Conservation (phyloP, 92 coral and sea anemone species). For the Zoanthus solanderi region DNA sequence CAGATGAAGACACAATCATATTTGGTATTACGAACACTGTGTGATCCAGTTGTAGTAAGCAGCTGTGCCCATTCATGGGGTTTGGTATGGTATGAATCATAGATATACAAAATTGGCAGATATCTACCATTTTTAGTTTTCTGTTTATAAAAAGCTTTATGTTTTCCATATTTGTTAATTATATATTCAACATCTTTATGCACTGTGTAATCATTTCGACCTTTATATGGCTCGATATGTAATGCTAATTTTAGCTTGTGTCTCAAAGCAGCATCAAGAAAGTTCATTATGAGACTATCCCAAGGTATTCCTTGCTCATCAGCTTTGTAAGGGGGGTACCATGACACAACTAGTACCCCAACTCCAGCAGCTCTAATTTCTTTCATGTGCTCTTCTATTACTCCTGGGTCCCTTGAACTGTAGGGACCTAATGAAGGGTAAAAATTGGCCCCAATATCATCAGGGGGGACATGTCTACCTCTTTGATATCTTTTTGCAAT, state of each 20-base stretch:
- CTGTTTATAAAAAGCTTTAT: slow-evolving; percentile 88
- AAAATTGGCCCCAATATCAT: slow-evolving; percentile 93
- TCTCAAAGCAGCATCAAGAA: slow-evolving; percentile 79
- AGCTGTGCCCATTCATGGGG: slow-evolving; percentile 89
- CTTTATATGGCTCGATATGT: slow-evolving; percentile 91
- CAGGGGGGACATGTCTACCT: slow-evolving; percentile 87
- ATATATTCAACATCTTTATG: slow-evolving; percentile 86
- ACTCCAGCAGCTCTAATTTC: slow-evolving; percentile 90
- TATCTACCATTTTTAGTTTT: slow-evolving; percentile 69
- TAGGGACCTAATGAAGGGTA: slow-evolving; percentile 95
- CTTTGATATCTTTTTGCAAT: slow-evolving; percentile 70
- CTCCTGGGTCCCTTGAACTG: slow-evolving; percentile 83
- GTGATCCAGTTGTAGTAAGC: slow-evolving; percentile 77
- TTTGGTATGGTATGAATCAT: slow-evolving; percentile 93
- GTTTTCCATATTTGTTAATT: slow-evolving; percentile 72
- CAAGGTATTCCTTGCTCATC: slow-evolving; percentile 90
- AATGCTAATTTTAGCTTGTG: slow-evolving; percentile 81
- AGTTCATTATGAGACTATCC: slow-evolving; percentile 68
- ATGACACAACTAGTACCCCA: slow-evolving; percentile 92
- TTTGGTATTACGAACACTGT: slow-evolving; percentile 85
- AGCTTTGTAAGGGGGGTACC: slow-evolving; percentile 94
- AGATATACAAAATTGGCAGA: slow-evolving; percentile 86
- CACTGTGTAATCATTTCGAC: slow-evolving; percentile 82
- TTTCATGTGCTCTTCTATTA: slow-evolving; percentile 86
- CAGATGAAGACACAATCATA: slow-evolving; percentile 96